Conservation (phyloP, 2,888 invertebrate genomes). For the Platypus cylindrus region DNA sequence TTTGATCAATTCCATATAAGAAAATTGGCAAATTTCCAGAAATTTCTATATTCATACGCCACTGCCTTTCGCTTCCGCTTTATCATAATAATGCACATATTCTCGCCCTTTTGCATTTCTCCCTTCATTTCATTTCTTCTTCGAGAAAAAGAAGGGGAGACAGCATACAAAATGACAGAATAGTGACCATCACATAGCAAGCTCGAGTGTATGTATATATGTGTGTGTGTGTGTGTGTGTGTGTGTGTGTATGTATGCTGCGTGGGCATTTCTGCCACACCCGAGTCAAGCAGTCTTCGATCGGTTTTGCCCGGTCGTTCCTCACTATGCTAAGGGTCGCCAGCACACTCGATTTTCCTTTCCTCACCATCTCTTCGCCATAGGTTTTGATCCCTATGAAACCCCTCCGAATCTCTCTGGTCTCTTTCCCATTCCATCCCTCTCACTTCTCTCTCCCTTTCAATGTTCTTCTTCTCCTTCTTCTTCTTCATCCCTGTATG, state of each 20-base stretch:
- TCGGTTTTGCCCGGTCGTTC: constrained; percentile 37
- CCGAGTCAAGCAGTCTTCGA: constrained; percentile 31
- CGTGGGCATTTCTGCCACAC: constrained; percentile 35
- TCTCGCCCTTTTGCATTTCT: no score
- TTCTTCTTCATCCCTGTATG: background rate
- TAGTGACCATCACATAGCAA: constrained; percentile 9
- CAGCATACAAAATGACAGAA: constrained; percentile 6
- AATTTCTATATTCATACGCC: no score
- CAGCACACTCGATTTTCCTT: constrained; percentile 17
- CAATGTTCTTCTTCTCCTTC: background rate
- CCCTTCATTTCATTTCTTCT: no score
- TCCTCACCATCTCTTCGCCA: constrained; percentile 14
- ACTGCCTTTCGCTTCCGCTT: no score
- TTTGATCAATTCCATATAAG: no score
- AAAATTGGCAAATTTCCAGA: no score
- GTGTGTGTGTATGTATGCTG: no score
- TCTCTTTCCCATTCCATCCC: constrained; percentile 1
- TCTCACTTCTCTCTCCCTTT: constrained; percentile 5
- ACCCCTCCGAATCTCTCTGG: no score
- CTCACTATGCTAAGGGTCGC: constrained; percentile 34
- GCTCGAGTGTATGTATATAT: constrained; percentile 14
- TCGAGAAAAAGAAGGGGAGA: constrained; percentile 2
- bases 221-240: no score
- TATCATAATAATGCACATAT: no score
- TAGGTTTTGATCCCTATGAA: constrained; percentile 22